These are phyloP conservation scores for Megatriorchis doriae DNA, from an alignment of 2,113 vertebrate species.

Conservation along the genomic window DNA sequence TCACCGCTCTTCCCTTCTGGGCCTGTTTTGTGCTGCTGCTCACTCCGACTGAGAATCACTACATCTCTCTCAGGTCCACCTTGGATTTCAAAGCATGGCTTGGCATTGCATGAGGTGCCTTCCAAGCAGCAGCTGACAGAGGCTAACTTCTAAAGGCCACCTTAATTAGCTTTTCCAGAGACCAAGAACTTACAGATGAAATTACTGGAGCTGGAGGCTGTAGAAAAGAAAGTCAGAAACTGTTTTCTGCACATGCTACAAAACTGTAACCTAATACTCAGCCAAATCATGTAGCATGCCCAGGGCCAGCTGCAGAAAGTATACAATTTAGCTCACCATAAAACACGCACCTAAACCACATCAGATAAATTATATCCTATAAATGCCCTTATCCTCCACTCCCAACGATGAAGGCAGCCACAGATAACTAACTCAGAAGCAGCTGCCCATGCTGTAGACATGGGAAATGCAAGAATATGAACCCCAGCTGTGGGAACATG, in stretches of 20 bases:
- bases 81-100: neutral
- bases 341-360: constrained; percentile 19
- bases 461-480: neutral
- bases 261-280: neutral
- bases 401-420: neutral
- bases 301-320: neutral
- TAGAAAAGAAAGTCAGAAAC: neutral
- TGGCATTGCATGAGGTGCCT: neutral
- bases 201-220: neutral
- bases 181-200: neutral
- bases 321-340: neutral
- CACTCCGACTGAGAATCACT: neutral
- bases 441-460: neutral
- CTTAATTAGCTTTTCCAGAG: neutral
- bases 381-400: neutral
- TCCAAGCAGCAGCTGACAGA: neutral
- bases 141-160: neutral
- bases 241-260: neutral
- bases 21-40: neutral
- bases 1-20: neutral
- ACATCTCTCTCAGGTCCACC: neutral
- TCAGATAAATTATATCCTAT: constrained; percentile 2
- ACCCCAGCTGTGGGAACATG: neutral
- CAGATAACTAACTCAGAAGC: neutral
- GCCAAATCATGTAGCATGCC: neutral